Conservation (phyloP, 2,888 invertebrate species). For the Caenorhabditis sinica region DNA sequence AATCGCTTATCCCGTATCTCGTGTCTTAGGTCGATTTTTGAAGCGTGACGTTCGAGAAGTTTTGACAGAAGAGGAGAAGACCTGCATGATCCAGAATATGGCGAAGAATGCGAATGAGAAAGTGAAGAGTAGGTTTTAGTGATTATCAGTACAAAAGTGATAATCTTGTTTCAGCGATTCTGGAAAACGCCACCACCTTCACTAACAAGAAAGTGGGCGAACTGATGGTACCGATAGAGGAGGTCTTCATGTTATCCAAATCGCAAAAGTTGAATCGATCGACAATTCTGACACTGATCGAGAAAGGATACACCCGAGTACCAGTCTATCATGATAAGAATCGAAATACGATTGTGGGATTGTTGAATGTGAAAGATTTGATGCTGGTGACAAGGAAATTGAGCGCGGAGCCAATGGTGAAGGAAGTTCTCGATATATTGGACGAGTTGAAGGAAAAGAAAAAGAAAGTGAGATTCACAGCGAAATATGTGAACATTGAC, state of each 20-base stretch:
- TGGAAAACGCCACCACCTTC: conserved; percentile 58
- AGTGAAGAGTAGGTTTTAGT: conserved; percentile 39
- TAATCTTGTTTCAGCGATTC: conserved; percentile 46
- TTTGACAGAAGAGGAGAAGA: conserved; percentile 63
- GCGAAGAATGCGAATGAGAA: conserved; percentile 50
- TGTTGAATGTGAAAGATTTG: conserved; percentile 62
- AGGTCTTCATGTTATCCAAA: conserved; percentile 54
- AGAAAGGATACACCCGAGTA: conserved; percentile 63
- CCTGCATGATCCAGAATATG: conserved; percentile 61
- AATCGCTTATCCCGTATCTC: conserved; percentile 50
- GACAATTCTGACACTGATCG: conserved; percentile 59
- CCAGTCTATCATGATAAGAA: conserved; percentile 58
- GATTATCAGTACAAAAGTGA: neutral
- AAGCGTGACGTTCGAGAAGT: conserved; percentile 62
- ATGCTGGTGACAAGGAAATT: conserved; percentile 28
- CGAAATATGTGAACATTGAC: conserved; percentile 53
- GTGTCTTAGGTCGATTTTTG: conserved; percentile 40
- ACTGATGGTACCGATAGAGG: conserved; percentile 61
- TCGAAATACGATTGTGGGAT: conserved; percentile 40
- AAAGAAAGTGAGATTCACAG: conserved; percentile 31
- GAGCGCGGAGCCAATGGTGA: conserved; percentile 40
- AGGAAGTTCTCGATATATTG: conserved; percentile 16
- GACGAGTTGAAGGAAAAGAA: conserved; percentile 8
- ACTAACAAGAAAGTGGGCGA: conserved; percentile 55
- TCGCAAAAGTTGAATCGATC: conserved; percentile 42